phyloP scores from a whole-genome alignment of 2,797 vertebrate species.

The Ispidina lecontei region DNA sequence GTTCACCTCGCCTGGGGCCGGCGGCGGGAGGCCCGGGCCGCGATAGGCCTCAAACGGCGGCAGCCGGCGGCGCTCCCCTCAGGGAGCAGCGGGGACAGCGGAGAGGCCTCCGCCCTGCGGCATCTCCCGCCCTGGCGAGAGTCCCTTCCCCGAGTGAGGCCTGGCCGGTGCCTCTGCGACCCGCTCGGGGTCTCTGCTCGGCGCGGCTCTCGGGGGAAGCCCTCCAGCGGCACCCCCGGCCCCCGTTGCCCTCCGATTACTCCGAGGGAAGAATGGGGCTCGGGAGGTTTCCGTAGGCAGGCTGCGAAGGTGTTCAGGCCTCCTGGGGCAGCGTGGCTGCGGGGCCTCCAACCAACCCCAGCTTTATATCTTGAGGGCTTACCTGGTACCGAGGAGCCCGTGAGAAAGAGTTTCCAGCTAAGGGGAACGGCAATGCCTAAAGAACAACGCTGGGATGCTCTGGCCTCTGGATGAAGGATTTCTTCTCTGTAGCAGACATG shows the following conservation, averaged over 20 bases:
- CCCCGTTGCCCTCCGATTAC: fast-evolving
- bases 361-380: no score
- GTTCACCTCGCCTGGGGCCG: no score
- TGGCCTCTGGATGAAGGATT: background rate
- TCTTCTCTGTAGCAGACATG: background rate
- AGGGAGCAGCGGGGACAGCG: background rate
- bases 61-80: background rate
- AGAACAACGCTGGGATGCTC: background rate
- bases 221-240: background rate
- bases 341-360: fast-evolving
- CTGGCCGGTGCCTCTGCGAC: background rate
- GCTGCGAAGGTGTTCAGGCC: fast-evolving
- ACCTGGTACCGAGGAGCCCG: fast-evolving
- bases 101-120: background rate
- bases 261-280: background rate
- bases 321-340: background rate
- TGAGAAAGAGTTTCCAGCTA: fast-evolving
- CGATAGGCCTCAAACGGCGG: no score
- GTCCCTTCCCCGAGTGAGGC: background rate
- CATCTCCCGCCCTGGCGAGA: no score
- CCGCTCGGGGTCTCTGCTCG: no score
- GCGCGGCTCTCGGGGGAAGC: background rate
- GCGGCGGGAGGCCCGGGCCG: background rate
- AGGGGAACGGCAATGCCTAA: background rate
- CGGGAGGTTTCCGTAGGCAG: fast-evolving